Base-by-base conservation (phyloP, 2,113 vertebrate species). In the Ammodytes marinus region DNA sequence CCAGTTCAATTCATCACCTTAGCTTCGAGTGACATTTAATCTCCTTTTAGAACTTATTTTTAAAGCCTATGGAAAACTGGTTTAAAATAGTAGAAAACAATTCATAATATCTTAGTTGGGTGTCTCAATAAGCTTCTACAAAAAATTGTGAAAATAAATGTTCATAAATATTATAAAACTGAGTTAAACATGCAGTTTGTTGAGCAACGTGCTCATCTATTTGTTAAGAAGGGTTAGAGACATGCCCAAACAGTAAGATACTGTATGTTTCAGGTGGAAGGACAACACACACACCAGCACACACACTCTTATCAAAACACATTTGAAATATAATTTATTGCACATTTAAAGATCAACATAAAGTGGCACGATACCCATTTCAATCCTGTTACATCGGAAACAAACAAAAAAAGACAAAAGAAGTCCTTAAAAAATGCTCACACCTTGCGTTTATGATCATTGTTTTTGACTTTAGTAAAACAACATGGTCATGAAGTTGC, bases 251-350 rank as follows among this genome's bases (percentile, higher is more conserved):
- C 19, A 13, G n/a, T 10, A 43, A 15, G 19, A 73, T 14, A 37
- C 7, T 61, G 27, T 37, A 49, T 65, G 15, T 17, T 42, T 35
- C 35, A 59, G 59, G 37, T 75, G 6, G 7, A 79, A 80, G 69
- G 19, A 86, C 70, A 88, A 64, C 75, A 86, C 63, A 66, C 77
- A 80, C 83, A 89, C 49, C 74, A 84, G 68, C 76, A 90, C 83
- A 86, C 74, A 86, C 74, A 88, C 78, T 82, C 77, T 79, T 89
- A 84, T 91, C 80, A 92, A 94, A 94, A 93, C 92, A 92, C 91
- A 85, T 86, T 94, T 94, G 74, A 93, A 93, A 93, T 93, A 94
- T 91, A 87, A 94, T 95, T 95, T 95, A 95, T 95, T 95, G 95
- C 92, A 95, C 95, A 95, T 94, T 93, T 92, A 93, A 92, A 94